phyloP scores from a whole-genome alignment of 2,113 vertebrate genomes.

The Pachypanchax playfairii region DNA sequence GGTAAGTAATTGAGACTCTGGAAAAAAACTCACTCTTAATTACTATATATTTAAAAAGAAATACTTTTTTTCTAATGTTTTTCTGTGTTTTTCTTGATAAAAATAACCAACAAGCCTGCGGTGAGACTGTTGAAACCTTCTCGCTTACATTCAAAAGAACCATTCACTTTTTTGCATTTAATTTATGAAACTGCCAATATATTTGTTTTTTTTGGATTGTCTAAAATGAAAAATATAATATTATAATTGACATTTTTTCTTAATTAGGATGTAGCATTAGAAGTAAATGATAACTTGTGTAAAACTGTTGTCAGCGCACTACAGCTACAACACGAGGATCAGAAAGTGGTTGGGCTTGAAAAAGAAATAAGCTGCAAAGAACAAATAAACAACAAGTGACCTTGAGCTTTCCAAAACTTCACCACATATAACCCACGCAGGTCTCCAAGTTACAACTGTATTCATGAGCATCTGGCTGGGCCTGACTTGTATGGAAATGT shows the following conservation, averaged over 20 bases:
- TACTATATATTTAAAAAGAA: conserved; percentile 25
- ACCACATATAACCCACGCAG: conserved; percentile 28
- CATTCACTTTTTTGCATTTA: no score
- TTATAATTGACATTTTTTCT: no score
- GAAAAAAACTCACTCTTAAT: conserved; percentile 53
- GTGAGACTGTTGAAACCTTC: background rate
- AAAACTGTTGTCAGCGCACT: conserved; percentile 32
- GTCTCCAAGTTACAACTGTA: conserved; percentile 65
- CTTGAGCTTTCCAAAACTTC: conserved; percentile 73
- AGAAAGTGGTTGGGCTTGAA: conserved; percentile 29
- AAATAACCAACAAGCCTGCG: background rate
- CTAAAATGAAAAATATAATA: no score
- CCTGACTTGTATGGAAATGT: conserved; percentile 57
- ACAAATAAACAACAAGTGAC: conserved; percentile 66
- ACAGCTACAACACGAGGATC: conserved; percentile 34
- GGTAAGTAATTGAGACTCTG: conserved; percentile 48
- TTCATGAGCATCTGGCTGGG: conserved; percentile 79
- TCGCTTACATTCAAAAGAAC: no score
- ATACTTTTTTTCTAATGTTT: conserved; percentile 7
- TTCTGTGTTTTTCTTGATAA: conserved; percentile 15
- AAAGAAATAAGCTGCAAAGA: conserved; percentile 41
- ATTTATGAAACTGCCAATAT: no score
- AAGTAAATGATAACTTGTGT: conserved; percentile 18
- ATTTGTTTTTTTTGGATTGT: no score
- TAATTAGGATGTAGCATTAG: conserved; percentile 28